Evolutionary conservation across 2,888 invertebrate genomes (phyloP).

Genomic region (Dicranocentrus wangi): DNA sequence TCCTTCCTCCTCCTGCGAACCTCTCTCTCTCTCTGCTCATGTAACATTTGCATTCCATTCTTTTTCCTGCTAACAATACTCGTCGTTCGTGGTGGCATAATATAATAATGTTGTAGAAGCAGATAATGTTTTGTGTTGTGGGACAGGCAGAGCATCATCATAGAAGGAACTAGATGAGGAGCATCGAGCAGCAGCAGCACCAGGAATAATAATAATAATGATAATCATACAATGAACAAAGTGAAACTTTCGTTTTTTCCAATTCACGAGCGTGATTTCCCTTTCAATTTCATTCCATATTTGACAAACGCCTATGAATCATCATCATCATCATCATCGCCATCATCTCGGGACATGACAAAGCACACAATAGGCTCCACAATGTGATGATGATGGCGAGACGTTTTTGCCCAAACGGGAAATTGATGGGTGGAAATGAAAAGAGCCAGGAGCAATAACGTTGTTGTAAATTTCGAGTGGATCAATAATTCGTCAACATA

Average conservation of each 20-base stretch:
- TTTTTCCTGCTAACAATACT: constrained; percentile 1
- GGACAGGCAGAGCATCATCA: too few species aligned
- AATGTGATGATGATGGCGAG: constrained; percentile 9
- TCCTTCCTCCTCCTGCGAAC: constrained; percentile 59
- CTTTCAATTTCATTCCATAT: constrained; percentile 60
- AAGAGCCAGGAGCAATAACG: constrained; percentile 9
- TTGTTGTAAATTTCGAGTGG: neutral
- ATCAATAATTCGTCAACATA: neutral
- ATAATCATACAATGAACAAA: constrained; percentile 52
- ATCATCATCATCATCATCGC: constrained; percentile 2
- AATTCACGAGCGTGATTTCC: constrained; percentile 52
- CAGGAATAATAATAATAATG: constrained; percentile 43
- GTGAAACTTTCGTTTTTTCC: constrained; percentile 63
- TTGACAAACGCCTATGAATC: constrained; percentile 22
- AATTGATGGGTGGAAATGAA: constrained; percentile 5
- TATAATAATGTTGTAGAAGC: too few species aligned
- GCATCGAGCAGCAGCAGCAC: too few species aligned
- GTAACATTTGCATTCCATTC: constrained; percentile 19
- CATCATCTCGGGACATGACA: neutral
- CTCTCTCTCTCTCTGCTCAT: constrained; percentile 12
- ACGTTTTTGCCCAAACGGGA: neutral
- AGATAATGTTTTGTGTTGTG: too few species aligned
- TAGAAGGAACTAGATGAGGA: constrained; percentile 44
- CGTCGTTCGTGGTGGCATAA: too few species aligned
- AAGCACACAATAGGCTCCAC: neutral